These are phyloP conservation scores for Catajapyx aquilonaris DNA, from an alignment of 1,140 invertebrate genomes.

Conservation along the genomic window DNA sequence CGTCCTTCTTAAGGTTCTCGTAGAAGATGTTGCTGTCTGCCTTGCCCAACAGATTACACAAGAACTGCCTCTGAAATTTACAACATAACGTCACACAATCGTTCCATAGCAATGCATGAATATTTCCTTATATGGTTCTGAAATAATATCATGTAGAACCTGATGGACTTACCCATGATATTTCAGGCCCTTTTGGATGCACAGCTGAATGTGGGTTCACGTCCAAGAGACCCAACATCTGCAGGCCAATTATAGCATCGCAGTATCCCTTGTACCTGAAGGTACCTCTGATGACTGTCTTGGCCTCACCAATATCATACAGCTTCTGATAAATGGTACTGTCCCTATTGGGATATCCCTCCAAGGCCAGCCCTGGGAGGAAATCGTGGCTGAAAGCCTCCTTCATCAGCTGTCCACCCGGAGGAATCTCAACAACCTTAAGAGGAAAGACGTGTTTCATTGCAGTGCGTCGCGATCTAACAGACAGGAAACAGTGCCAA, in stretches of 20 bases:
- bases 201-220: conserved; percentile 62
- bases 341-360: conserved; percentile 92
- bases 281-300: conserved; percentile 52
- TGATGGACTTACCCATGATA: conserved; percentile 63
- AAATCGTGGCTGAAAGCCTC: conserved; percentile 57
- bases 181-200: conserved; percentile 83
- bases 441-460: no score
- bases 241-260: conserved; percentile 63
- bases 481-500: no score
- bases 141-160: neutral
- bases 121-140: no score
- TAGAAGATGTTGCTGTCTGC: conserved; percentile 73
- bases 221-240: conserved; percentile 73
- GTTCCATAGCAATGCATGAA: no score
- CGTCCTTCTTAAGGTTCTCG: conserved; percentile 70
- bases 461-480: no score
- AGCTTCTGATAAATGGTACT: conserved; percentile 70
- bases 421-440: conserved; percentile 74
- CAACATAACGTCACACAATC: no score
- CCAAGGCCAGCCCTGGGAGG: conserved; percentile 86
- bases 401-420: conserved; percentile 75
- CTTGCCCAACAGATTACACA: conserved; percentile 67
- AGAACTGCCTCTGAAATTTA: conserved; percentile 54
- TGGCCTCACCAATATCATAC: conserved; percentile 68
- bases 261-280: conserved; percentile 48